Evolutionary conservation across 2,888 invertebrate species (phyloP), one percentile per base, ranked within the genome.

Genomic region (Philereme transversata): DNA sequence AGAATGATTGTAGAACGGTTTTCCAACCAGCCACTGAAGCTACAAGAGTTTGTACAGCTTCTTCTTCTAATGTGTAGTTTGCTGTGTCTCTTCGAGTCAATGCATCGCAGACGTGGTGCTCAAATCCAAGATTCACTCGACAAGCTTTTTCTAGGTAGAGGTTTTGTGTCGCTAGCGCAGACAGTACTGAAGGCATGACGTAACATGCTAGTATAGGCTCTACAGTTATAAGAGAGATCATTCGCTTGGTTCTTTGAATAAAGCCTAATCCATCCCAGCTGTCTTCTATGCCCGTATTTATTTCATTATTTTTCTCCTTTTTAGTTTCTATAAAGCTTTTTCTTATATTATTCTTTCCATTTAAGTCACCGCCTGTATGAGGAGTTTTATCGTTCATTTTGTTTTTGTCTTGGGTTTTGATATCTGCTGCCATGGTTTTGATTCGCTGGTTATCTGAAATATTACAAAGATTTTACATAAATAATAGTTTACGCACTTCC

Each of bases 11-110:
- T 44, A 97, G 87, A 54, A 97, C 95, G 8, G 97, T 97, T 81
- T 97, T 97, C 97, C 97, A 97, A 22, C 97, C 96, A 57, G 96
- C 95, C 93, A 97, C 97, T 4, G 95, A 94, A 0, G 97, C 97
- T 1, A 96, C 96, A 71, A 96, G 85, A 64, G 94, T 94, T 81
- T 96, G 96, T 0, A 96, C 95, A 4, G 94, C 93, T 79, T 93
- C 93, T 81, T 94, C 94, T 83, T 94, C 94, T 34, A 89, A 86
- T 53, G 86, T 90, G 67, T 85, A 93, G 68, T 93, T 93, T 8
- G 94, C 93, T 22, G 97, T 97, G 70, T 96, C 94, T 75, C 97
- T 93, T 56, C 93, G 93, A 1, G 96, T 95, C 43, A 97, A 85
- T 0, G 97, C 96, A 74, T 95, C 95, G 82, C 97, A 97, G 4